A percentile compares a stretch with the other conserved stretches of the same genome.
Evolutionary conservation across 2,888 invertebrate species (phyloP).

Genomic region (Mallateleia sp.): DNA sequence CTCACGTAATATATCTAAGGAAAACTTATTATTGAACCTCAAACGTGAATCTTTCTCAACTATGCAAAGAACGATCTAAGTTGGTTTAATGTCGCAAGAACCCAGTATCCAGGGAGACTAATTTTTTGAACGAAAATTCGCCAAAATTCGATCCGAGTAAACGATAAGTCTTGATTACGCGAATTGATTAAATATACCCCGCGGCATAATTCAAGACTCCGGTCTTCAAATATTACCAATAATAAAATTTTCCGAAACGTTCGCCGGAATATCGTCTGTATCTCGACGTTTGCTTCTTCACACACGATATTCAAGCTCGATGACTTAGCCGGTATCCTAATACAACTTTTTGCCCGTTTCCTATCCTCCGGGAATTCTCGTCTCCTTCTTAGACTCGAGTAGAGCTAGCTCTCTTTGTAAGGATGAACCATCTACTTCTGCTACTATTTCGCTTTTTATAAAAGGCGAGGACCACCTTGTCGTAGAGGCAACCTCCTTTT

Average conservation of each 20-base stretch:
- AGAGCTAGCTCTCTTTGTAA: conserved; percentile 75
- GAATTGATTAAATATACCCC: neutral
- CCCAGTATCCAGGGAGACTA: neutral
- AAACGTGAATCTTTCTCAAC: conserved; percentile 45
- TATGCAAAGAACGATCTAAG: neutral
- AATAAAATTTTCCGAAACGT: conserved; percentile 20
- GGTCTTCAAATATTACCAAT: neutral
- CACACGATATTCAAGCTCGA: conserved; percentile 11
- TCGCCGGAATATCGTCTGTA: conserved; percentile 34
- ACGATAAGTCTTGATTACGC: neutral
- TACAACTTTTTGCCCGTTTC: conserved; percentile 50
- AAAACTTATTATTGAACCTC: conserved; percentile 52
- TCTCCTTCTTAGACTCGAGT: conserved; percentile 79
- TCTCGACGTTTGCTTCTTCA: conserved; percentile 5
- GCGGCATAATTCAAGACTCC: too few species aligned
- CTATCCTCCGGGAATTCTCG: conserved; percentile 43
- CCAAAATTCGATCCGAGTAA: neutral
- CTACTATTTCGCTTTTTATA: conserved; percentile 82
- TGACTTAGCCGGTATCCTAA: conserved; percentile 41
- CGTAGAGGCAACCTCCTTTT: conserved; percentile 65
- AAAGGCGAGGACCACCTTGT: conserved; percentile 75
- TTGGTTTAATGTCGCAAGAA: neutral
- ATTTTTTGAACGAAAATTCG: neutral
- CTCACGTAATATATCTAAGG: conserved; percentile 62
- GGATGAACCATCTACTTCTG: conserved; percentile 79